phyloP scores from a whole-genome alignment of 2,797 vertebrate species.

The Hoplostethus atlanticus region DNA sequence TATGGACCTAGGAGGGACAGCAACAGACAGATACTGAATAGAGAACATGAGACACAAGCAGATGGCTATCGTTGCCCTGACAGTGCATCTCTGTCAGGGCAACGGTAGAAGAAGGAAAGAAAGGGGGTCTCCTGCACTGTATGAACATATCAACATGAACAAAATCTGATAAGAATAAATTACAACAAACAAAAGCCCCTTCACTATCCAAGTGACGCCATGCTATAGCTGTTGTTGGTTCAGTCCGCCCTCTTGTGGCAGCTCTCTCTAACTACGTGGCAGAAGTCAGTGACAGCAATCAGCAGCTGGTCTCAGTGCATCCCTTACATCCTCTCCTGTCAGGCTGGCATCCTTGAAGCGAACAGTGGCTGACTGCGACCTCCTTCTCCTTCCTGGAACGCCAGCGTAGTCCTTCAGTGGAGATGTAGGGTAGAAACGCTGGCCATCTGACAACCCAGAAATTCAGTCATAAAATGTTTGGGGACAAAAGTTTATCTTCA shows the following conservation, averaged over 20 bases:
- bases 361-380: constrained; percentile 88
- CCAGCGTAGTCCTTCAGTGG: constrained; percentile 86
- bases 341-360: constrained; percentile 84
- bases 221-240: constrained; percentile 1
- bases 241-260: constrained; percentile 55
- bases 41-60: background rate
- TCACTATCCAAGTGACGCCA: background rate
- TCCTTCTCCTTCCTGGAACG: constrained; percentile 75
- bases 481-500: background rate
- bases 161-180: background rate
- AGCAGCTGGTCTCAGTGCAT: background rate
- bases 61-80: background rate
- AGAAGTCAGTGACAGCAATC: constrained; percentile 3
- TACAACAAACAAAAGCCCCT: background rate
- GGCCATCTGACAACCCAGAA: constrained; percentile 80
- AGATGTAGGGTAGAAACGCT: constrained; percentile 87
- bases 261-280: constrained; percentile 15
- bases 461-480: background rate
- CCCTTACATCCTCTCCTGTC: constrained; percentile 83
- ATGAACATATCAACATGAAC: background rate
- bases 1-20: constrained; percentile 85
- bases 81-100: background rate
- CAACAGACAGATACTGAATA: constrained; percentile 17
- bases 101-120: background rate
- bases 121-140: background rate